These are phyloP conservation scores for Drosophila kohkoa DNA, from an alignment of 1,140 invertebrate species.

Conservation along the genomic window DNA sequence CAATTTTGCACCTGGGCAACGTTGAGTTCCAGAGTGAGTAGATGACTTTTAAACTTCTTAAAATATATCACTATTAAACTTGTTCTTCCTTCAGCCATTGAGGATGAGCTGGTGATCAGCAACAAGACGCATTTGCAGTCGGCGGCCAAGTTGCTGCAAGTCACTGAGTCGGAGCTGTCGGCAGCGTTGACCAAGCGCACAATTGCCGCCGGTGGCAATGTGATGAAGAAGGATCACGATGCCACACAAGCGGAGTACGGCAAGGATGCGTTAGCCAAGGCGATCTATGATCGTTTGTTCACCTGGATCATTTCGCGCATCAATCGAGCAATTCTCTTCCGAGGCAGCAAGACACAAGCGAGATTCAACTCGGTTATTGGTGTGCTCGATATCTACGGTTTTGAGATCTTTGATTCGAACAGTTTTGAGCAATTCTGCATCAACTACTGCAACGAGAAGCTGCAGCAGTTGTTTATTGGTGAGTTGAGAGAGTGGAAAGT, in stretches of 20 bases:
- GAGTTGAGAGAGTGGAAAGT: slow-evolving; percentile 69
- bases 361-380: slow-evolving; percentile 93
- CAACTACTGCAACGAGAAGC: slow-evolving; percentile 98
- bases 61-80: not conserved
- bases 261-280: slow-evolving; percentile 97
- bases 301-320: slow-evolving; percentile 96
- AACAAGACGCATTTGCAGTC: slow-evolving; percentile 87
- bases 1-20: slow-evolving; percentile 94
- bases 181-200: slow-evolving; percentile 93
- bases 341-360: slow-evolving; percentile 76
- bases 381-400: slow-evolving; percentile 98
- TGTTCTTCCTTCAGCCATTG: slow-evolving; percentile 76
- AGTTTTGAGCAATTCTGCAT: slow-evolving; percentile 98
- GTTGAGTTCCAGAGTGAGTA: slow-evolving; percentile 78
- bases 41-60: not conserved
- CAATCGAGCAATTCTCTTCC: slow-evolving; percentile 91
- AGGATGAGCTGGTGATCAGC: slow-evolving; percentile 89
- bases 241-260: slow-evolving; percentile 94
- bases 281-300: slow-evolving; percentile 96
- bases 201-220: slow-evolving; percentile 96
- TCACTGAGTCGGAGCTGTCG: slow-evolving; percentile 90
- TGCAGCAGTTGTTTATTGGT: slow-evolving; percentile 98
- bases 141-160: slow-evolving; percentile 90
- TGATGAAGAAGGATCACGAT: slow-evolving; percentile 96
- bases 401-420: slow-evolving; percentile 98